These are phyloP conservation scores for Emydoidea blandingii DNA, from an alignment of 2,797 vertebrate genomes.

Conservation along the genomic window DNA sequence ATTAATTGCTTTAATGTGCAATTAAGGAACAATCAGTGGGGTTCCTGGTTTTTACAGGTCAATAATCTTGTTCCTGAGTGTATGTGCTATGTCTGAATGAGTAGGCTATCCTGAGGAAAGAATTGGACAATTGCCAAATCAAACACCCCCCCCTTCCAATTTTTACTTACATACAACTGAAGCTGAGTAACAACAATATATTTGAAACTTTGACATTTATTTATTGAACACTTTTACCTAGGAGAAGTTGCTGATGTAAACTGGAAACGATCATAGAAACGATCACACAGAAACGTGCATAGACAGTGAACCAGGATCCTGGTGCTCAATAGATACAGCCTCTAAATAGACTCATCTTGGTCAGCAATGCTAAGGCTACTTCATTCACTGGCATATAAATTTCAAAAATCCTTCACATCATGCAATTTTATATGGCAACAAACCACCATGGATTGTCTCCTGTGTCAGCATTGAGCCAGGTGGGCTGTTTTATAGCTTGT, in stretches of 20 bases:
- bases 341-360: constrained; percentile 29
- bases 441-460: neutral
- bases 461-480: neutral
- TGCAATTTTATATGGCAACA: neutral
- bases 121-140: constrained; percentile 63
- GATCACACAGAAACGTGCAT: neutral
- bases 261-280: constrained; percentile 60
- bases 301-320: constrained; percentile 17
- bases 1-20: constrained; percentile 69
- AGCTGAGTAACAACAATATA: constrained; percentile 57
- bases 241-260: constrained; percentile 64
- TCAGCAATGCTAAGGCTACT: neutral
- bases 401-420: neutral
- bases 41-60: constrained; percentile 55
- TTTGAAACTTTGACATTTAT: constrained; percentile 75
- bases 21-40: constrained; percentile 57
- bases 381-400: neutral
- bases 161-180: constrained; percentile 57
- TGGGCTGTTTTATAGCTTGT: neutral
- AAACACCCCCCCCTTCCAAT: constrained; percentile 62
- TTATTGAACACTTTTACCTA: constrained; percentile 71
- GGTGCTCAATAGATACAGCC: constrained; percentile 50
- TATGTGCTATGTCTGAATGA: constrained; percentile 49
- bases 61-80: constrained; percentile 57
- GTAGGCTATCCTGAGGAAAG: constrained; percentile 19